These are phyloP conservation scores for Dryadula phaetusa DNA, from an alignment of 2,888 invertebrate species.

Conservation along the genomic window DNA sequence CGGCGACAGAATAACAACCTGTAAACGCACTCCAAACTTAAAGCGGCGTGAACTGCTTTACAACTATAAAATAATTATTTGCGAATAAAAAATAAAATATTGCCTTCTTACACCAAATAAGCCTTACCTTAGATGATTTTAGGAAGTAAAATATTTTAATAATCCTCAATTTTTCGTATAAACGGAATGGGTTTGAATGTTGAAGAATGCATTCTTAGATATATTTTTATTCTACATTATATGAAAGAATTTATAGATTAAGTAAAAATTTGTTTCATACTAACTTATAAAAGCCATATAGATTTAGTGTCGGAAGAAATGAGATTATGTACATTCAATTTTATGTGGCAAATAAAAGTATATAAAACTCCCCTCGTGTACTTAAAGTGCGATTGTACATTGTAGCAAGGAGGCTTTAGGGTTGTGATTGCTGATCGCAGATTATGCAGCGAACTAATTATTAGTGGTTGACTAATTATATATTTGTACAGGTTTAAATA, in stretches of 20 bases:
- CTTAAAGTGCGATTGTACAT: neutral
- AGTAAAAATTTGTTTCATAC: too few species aligned
- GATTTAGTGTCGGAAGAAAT: too few species aligned
- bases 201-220: too few species aligned
- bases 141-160: too few species aligned
- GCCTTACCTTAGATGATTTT: too few species aligned
- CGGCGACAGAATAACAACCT: constrained; percentile 55
- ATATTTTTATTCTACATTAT: too few species aligned
- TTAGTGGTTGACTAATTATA: neutral
- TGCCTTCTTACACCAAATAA: too few species aligned
- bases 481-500: neutral
- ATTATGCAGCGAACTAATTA: too few species aligned
- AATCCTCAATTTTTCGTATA: too few species aligned
- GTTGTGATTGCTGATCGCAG: neutral
- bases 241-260: too few species aligned
- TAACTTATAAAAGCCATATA: too few species aligned
- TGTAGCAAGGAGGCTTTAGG: neutral
- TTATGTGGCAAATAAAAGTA: neutral
- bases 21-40: constrained; percentile 55
- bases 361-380: neutral
- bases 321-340: neutral
- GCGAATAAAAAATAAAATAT: neutral
- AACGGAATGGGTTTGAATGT: too few species aligned
- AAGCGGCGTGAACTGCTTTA: neutral
- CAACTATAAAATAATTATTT: neutral